These are phyloP conservation scores for Pemphigus obesinymphae DNA, from an alignment of 1,140 invertebrate species.

Conservation along the genomic window DNA sequence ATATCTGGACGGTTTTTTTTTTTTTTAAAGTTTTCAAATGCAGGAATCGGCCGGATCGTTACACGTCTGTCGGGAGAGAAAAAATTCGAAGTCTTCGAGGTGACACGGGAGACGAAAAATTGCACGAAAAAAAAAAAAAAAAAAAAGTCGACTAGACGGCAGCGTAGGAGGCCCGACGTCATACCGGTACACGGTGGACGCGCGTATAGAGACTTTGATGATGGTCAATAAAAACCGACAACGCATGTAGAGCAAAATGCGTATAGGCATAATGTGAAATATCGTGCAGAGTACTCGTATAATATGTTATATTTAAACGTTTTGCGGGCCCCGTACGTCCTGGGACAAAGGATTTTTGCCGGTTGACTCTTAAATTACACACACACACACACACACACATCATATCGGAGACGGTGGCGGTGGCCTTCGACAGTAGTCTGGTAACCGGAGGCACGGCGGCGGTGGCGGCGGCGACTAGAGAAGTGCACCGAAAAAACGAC, in stretches of 20 bases:
- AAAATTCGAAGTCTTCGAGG: too few relatives aligned
- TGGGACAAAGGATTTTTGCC: slow-evolving; percentile 13
- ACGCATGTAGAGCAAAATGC: not conserved
- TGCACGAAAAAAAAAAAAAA: not conserved
- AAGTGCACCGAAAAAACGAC: slow-evolving; percentile 32
- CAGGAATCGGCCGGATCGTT: not conserved
- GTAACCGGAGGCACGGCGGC: slow-evolving; percentile 17
- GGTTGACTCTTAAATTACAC: not conserved
- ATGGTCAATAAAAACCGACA: not conserved
- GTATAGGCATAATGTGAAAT: too few relatives aligned
- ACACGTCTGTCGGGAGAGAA: too few relatives aligned
- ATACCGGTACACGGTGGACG: not conserved
- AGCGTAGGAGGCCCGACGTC: not conserved
- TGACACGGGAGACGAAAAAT: too few relatives aligned
- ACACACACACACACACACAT: not conserved
- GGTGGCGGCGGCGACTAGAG: not conserved
- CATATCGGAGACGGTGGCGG: not conserved
- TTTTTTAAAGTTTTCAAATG: not conserved
- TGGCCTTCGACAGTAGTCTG: slow-evolving; percentile 38
- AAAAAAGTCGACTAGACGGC: not conserved
- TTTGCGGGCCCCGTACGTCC: not conserved
- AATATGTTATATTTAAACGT: not conserved
- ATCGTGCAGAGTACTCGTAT: too few relatives aligned
- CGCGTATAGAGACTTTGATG: not conserved
- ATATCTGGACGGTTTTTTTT: too few relatives aligned